These are phyloP conservation scores for Styela plicata DNA, from an alignment of 23 tunicate species.

Conservation along the genomic window DNA sequence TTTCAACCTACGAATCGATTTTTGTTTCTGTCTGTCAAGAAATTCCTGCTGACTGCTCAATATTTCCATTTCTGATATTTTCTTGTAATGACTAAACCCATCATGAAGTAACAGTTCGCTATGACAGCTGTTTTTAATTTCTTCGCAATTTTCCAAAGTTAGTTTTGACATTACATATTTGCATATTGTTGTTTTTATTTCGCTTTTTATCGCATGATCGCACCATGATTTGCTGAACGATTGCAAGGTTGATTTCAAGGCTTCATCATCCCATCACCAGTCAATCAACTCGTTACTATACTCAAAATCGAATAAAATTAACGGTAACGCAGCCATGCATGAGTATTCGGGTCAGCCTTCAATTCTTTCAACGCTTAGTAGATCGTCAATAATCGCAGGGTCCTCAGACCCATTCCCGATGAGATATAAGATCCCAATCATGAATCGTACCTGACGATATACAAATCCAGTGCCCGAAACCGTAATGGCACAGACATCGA, in stretches of 20 bases:
- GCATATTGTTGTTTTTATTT: slow-evolving; percentile 29
- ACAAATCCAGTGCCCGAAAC: slow-evolving; percentile 33
- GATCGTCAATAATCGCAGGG: slow-evolving; percentile 21
- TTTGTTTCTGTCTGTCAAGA: not conserved
- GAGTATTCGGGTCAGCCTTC: slow-evolving; percentile 23
- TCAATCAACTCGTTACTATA: slow-evolving; percentile 33
- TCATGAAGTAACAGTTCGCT: not conserved
- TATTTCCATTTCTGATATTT: not conserved
- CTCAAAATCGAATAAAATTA: slow-evolving; percentile 40
- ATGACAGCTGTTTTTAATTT: not conserved
- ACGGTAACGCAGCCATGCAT: slow-evolving; percentile 1
- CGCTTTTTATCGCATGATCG: slow-evolving; percentile 31
- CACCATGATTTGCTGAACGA: slow-evolving; percentile 10
- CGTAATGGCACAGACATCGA: slow-evolving; percentile 49
- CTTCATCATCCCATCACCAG: slow-evolving; percentile 66
- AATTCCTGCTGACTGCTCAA: slow-evolving; percentile 24
- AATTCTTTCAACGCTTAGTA: slow-evolving; percentile 41
- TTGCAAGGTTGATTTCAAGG: slow-evolving; percentile 20
- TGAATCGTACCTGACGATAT: slow-evolving; percentile 39
- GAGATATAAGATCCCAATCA: slow-evolving; percentile 30
- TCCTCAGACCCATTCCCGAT: slow-evolving; percentile 31
- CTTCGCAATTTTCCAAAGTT: not conserved
- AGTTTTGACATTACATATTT: not conserved
- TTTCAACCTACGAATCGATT: not conserved
- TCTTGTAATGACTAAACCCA: not conserved